These are phyloP conservation scores for Hyposoter didymator DNA, from an alignment of 2,888 invertebrate genomes.

Conservation along the genomic window DNA sequence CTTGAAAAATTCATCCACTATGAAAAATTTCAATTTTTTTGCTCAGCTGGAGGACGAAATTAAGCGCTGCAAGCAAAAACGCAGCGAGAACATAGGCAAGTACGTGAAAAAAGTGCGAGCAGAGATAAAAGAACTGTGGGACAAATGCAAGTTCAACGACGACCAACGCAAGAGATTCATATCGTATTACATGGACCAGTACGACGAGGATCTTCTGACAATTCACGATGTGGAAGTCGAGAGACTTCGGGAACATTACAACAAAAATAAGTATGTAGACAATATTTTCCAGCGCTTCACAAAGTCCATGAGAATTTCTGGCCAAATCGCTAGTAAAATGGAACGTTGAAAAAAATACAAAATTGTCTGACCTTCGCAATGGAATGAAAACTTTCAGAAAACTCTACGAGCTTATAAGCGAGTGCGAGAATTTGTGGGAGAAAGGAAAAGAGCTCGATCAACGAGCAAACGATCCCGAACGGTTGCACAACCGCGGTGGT, in stretches of 20 bases:
- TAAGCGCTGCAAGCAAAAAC: conserved; percentile 90
- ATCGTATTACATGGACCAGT: conserved; percentile 88
- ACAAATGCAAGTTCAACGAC: conserved; percentile 89
- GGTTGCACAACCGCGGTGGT: conserved; percentile 95
- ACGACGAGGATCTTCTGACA: conserved; percentile 92
- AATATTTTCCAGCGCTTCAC: background rate
- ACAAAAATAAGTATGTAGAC: conserved; percentile 86
- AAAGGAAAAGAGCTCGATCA: conserved; percentile 91
- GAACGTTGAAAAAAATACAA: background rate
- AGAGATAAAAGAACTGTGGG: conserved; percentile 91
- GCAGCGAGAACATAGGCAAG: conserved; percentile 89
- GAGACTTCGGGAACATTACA: conserved; percentile 88
- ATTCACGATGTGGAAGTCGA: conserved; percentile 92
- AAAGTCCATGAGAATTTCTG: background rate
- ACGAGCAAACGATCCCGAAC: conserved; percentile 91
- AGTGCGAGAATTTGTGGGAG: conserved; percentile 90
- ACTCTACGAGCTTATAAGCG: conserved; percentile 88
- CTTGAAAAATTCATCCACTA: background rate
- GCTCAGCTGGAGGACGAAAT: conserved; percentile 88
- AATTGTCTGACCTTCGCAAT: background rate
- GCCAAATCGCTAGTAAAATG: background rate
- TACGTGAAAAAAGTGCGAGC: conserved; percentile 89
- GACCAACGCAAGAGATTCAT: conserved; percentile 87
- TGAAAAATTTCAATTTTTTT: background rate
- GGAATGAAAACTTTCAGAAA: conserved; percentile 82